phyloP scores from a whole-genome alignment of 2,888 invertebrate genomes.

The Sialis fuliginosa region DNA sequence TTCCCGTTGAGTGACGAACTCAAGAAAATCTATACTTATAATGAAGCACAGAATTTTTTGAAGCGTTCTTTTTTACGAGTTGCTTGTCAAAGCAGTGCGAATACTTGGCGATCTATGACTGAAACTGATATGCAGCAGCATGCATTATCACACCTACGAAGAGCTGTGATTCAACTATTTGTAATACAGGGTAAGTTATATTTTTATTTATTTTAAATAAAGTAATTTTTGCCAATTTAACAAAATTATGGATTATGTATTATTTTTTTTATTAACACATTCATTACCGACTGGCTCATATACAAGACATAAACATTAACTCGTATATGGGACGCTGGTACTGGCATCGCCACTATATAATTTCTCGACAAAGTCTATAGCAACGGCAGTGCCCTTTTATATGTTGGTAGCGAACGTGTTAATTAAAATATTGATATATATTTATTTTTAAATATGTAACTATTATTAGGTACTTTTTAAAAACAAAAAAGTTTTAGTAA shows the following conservation, averaged over 20 bases:
- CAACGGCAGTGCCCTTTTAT: no score
- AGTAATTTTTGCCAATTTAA: neutral
- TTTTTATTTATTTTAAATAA: neutral
- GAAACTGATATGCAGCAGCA: constrained; percentile 28
- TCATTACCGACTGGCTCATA: neutral
- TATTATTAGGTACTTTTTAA: no score
- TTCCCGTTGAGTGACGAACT: constrained; percentile 46
- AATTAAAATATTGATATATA: no score
- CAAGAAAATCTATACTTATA: constrained; percentile 20
- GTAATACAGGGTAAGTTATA: constrained; percentile 32
- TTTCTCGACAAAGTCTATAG: no score
- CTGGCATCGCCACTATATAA: no score
- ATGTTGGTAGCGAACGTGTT: no score
- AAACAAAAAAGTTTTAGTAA: no score
- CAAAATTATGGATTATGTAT: neutral
- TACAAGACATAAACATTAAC: neutral
- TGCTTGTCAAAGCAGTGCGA: constrained; percentile 48
- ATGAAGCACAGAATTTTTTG: constrained; percentile 28
- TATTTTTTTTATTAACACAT: neutral
- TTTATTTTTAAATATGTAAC: no score
- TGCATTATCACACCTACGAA: constrained; percentile 34
- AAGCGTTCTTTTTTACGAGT: constrained; percentile 49
- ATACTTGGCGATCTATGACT: constrained; percentile 31
- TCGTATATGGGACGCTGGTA: no score
- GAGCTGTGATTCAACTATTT: constrained; percentile 45